Evolutionary conservation across 2,113 vertebrate species (phyloP).

Genomic region (Felis chaus): DNA sequence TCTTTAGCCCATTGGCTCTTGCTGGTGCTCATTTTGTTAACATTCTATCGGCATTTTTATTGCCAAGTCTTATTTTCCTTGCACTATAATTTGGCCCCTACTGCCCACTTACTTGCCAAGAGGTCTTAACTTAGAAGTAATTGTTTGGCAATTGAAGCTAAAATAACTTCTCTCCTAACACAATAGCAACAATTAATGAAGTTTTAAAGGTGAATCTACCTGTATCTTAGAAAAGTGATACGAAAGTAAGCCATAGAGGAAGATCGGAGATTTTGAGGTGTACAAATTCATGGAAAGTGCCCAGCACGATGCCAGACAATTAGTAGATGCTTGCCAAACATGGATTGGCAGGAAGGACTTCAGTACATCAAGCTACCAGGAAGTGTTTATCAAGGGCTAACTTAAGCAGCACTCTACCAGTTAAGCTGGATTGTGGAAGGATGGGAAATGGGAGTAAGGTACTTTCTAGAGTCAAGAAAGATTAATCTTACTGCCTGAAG

Average conservation of each 20-base stretch:
- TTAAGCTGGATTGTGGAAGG: neutral
- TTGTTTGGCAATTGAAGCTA: slow-evolving; percentile 46
- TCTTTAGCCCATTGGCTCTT: slow-evolving; percentile 24
- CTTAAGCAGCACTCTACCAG: no score
- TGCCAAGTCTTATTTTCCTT: slow-evolving; percentile 62
- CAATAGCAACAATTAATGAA: slow-evolving; percentile 25
- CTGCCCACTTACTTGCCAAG: slow-evolving; percentile 30
- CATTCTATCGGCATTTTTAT: slow-evolving; percentile 17
- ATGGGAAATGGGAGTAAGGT: neutral
- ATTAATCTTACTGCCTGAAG: neutral
- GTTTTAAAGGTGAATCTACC: neutral
- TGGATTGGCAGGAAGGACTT: neutral
- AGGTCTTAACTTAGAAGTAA: slow-evolving; percentile 61
- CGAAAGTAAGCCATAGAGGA: neutral
- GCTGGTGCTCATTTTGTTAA: slow-evolving; percentile 16
- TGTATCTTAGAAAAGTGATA: neutral
- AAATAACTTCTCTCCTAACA: slow-evolving; percentile 49
- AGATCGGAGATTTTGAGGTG: neutral
- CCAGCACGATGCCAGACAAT: neutral
- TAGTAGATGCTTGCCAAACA: neutral
- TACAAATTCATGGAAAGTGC: neutral
- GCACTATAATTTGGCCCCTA: slow-evolving; percentile 54
- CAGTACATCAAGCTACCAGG: neutral
- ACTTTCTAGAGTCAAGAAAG: neutral
- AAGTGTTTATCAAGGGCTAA: neutral